Percentiles rank a stretch among this genome's conserved stretches.
Conservation (phyloP, 2,888 invertebrate genomes). For the Biston betularia region DNA sequence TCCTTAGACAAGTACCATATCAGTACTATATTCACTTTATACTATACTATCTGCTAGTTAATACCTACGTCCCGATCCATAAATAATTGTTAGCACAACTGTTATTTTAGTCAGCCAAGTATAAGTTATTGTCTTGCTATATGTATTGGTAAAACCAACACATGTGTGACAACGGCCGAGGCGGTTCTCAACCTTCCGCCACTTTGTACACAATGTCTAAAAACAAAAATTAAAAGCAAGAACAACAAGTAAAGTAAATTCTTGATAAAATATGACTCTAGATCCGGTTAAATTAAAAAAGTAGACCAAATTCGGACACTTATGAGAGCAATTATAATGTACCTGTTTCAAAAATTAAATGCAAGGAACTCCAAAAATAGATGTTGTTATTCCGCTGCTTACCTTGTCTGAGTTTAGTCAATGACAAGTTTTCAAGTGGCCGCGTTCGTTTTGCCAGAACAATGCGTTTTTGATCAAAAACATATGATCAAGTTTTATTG, state of each 20-base stretch:
- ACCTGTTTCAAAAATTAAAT: slow-evolving; percentile 24
- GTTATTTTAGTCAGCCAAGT: slow-evolving; percentile 1
- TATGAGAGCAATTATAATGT: slow-evolving; percentile 21
- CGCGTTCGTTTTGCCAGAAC: slow-evolving; percentile 47
- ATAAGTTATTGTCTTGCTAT: slow-evolving; percentile 1
- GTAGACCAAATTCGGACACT: slow-evolving; percentile 19
- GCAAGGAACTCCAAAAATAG: slow-evolving; percentile 54
- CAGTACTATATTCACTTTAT: no score
- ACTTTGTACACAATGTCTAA: not conserved
- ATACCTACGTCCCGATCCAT: not conserved
- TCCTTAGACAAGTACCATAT: not conserved
- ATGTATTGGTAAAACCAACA: not conserved
- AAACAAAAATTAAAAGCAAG: not conserved
- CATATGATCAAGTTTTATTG: slow-evolving; percentile 32
- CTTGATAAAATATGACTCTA: slow-evolving; percentile 16
- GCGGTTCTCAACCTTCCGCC: not conserved
- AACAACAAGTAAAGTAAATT: slow-evolving; percentile 2
- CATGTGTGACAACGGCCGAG: not conserved
- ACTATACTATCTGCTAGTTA: not conserved
- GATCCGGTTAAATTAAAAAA: slow-evolving; percentile 19
- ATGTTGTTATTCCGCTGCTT: slow-evolving; percentile 53
- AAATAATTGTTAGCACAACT: not conserved
- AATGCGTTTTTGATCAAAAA: slow-evolving; percentile 53
- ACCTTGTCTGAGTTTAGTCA: slow-evolving; percentile 62
- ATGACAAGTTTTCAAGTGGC: slow-evolving; percentile 56